Conservation (phyloP, 2,888 invertebrate species). For the Gari tellinella region DNA sequence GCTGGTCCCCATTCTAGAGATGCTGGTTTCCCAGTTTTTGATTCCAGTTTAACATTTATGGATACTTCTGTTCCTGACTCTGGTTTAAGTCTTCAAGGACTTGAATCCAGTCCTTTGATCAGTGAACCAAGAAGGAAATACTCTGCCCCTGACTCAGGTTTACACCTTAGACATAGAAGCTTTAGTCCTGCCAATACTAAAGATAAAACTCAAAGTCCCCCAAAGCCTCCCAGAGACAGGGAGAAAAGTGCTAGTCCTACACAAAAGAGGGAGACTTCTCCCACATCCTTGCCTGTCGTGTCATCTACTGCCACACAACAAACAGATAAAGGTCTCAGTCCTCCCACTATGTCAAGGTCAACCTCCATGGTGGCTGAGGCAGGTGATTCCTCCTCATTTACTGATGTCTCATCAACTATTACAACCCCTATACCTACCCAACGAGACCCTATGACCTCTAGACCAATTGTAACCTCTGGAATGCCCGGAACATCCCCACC, state of each 20-base stretch:
- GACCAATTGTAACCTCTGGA: background rate
- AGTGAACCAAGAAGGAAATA: no score
- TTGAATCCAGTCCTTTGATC: no score
- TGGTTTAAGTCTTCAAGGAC: no score
- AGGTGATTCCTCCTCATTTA: constrained; percentile 14
- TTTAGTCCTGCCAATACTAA: no score
- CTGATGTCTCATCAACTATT: constrained; percentile 37
- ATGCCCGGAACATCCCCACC: constrained; percentile 35
- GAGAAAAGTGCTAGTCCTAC: constrained; percentile 1
- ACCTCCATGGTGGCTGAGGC: constrained; percentile 13
- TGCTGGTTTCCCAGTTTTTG: constrained; percentile 25
- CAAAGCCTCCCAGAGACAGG: background rate
- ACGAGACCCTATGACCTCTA: constrained; percentile 24
- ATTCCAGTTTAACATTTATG: constrained; percentile 3
- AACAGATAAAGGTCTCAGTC: constrained; percentile 8
- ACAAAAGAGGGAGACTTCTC: background rate
- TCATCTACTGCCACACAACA: constrained; percentile 6
- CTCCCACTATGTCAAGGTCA: background rate
- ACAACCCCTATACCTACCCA: constrained; percentile 36
- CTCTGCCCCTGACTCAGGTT: no score
- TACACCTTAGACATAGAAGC: no score
- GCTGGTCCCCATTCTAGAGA: constrained; percentile 15
- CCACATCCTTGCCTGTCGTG: background rate
- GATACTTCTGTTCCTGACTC: no score
- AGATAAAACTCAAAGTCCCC: no score